These are phyloP conservation scores for Gryon sp. DNA, from an alignment of 1,140 invertebrate species.

Conservation along the genomic window DNA sequence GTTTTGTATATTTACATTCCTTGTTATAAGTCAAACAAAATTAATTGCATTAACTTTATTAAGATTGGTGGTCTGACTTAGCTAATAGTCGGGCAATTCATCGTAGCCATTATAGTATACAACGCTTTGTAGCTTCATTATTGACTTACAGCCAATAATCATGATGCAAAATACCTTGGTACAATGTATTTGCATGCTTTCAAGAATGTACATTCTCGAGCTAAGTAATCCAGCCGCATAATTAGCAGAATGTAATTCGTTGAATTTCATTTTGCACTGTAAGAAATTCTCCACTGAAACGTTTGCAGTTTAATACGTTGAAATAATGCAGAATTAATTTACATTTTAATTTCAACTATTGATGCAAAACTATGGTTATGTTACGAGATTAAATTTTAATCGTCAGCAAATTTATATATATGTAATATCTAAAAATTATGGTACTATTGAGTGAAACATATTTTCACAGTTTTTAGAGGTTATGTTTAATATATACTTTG, in stretches of 20 bases:
- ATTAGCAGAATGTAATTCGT: constrained; percentile 46
- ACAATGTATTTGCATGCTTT: constrained; percentile 62
- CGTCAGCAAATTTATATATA: too few relatives aligned
- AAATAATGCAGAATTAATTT: too few relatives aligned
- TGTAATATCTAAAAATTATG: too few relatives aligned
- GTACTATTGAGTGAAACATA: too few relatives aligned
- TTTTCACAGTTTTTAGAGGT: too few relatives aligned
- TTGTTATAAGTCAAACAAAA: too few relatives aligned
- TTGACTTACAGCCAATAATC: constrained; percentile 78
- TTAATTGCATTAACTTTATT: too few relatives aligned
- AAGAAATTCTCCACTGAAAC: constrained; percentile 11
- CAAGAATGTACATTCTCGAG: constrained; percentile 47
- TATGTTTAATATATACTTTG: too few relatives aligned
- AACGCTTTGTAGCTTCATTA: constrained; percentile 75
- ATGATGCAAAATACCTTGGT: constrained; percentile 69
- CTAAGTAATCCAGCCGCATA: constrained; percentile 38
- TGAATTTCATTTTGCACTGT: constrained; percentile 12
- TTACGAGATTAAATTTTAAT: too few relatives aligned
- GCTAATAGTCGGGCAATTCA: constrained; percentile 70
- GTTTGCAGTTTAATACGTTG: not conserved
- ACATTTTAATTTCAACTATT: too few relatives aligned
- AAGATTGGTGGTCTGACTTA: constrained; percentile 64
- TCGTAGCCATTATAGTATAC: constrained; percentile 69
- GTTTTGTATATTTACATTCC: too few relatives aligned
- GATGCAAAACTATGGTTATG: too few relatives aligned